Base-by-base conservation (phyloP, 2,888 invertebrate genomes). In the Cheilosia urbana region DNA sequence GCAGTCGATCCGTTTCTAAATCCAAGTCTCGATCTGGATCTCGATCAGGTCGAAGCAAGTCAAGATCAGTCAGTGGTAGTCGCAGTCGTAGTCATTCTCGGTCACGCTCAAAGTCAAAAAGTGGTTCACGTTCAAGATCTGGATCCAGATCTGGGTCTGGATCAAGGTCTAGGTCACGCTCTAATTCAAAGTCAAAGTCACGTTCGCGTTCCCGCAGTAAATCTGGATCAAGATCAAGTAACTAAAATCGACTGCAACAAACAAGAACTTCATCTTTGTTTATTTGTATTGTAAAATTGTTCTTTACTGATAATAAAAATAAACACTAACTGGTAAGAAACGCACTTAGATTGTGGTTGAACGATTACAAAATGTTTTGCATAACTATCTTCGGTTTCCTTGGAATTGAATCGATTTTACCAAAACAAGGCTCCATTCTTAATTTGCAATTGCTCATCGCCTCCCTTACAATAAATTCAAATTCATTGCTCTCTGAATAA, bases 111-210 rank as follows among this genome's bases (percentile, higher is more conserved):
- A 88, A 89, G 9, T 89, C 90, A 1, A 82, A 88, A 71, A 88
- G 88, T 68, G 81, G 60, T 37, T 89, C 89, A 3, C 88, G 88
- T 40, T 88, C 88, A 21, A 71, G 73, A 3, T 89, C 89, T n/a
- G 89, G 90, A 62, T 92, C 93, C 34, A 90, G 92, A 37, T 93
- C 93, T 0, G 88, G 91, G 4, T 93, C 93, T 1, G 89, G 88
- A 0, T 88, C 89, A 55, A 62, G 83, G 19, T 79, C 83, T 6
- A 91, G 91, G 87, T 93, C 93, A 34, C 90, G 91, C 66, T 92
- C 89, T 24, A 87, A 89, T 55, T 89, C 90, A 21, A 88, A 88
- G 34, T 90, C 92, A 11, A 89, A 89, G 51, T 93, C 92, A n/a
- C 89, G 88, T 7, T 87, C 88, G 13, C 89, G 89, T 7, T 87